phyloP scores from a whole-genome alignment of 2,888 invertebrate genomes.

The Clostera curtula region DNA sequence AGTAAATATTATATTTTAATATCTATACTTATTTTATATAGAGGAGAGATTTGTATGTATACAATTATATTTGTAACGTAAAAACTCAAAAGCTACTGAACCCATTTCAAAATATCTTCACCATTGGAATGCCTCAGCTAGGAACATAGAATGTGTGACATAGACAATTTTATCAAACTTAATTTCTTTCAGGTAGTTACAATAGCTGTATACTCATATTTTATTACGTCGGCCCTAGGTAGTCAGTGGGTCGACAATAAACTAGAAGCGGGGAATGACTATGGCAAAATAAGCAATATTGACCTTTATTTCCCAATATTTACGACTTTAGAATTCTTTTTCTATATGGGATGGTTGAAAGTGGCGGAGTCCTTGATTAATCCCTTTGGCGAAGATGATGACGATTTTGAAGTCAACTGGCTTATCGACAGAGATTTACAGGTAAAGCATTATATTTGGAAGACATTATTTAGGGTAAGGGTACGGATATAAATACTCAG shows the following conservation, averaged over 20 bases:
- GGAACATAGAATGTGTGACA: not conserved
- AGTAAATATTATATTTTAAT: no score
- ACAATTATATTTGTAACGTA: no score
- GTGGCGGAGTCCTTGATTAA: slow-evolving; percentile 94
- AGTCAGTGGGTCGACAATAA: slow-evolving; percentile 88
- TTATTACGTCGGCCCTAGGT: slow-evolving; percentile 90
- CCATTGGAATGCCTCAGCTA: no score
- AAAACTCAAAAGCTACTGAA: no score
- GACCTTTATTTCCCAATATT: slow-evolving; percentile 94
- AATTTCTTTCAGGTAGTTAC: slow-evolving; percentile 82
- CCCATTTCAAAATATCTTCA: no score
- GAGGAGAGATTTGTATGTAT: no score
- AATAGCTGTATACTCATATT: slow-evolving; percentile 93
- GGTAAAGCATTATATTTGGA: slow-evolving; percentile 52
- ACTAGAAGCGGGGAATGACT: slow-evolving; percentile 33
- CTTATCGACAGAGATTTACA: slow-evolving; percentile 92
- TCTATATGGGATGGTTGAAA: slow-evolving; percentile 94
- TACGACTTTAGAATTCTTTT: slow-evolving; percentile 90
- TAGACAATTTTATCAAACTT: slow-evolving; percentile 1
- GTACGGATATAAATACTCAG: no score
- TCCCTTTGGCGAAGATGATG: slow-evolving; percentile 94
- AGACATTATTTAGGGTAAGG: no score
- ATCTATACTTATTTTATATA: no score
- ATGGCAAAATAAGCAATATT: slow-evolving; percentile 74
- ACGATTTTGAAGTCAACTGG: slow-evolving; percentile 95